Conservation (phyloP, 1,140 invertebrate species). For the Nasonia longicornis region DNA sequence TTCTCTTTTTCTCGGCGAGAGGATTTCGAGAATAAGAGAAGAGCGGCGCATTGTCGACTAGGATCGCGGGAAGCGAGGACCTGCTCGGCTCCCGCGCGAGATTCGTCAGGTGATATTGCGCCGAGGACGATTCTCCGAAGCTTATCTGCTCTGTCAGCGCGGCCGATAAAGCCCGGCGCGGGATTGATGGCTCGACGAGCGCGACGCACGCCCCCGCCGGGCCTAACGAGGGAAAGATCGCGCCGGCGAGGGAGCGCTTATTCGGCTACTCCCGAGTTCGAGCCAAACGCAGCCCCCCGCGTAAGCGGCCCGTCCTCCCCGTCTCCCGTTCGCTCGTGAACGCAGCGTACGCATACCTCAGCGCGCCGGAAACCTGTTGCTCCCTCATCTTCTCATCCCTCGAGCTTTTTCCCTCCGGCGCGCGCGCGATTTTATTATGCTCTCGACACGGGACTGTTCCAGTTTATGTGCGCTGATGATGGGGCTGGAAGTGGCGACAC, state of each 20-base stretch:
- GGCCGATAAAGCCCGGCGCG: neutral
- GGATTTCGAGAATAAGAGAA: conserved; percentile 26
- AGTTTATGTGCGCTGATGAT: neutral
- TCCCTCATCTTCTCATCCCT: neutral
- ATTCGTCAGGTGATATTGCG: neutral
- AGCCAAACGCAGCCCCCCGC: too few relatives aligned
- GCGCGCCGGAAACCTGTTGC: neutral
- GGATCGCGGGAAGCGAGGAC: conserved; percentile 12
- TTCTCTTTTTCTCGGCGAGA: conserved; percentile 15
- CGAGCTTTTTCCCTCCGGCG: conserved; percentile 24
- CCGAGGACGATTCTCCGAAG: neutral
- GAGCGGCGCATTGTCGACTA: conserved; percentile 11
- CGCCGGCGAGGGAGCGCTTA: neutral
- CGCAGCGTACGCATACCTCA: neutral
- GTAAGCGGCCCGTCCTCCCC: neutral
- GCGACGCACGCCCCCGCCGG: too few relatives aligned
- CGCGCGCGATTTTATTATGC: neutral
- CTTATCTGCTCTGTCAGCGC: conserved; percentile 26
- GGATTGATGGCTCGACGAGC: conserved; percentile 6
- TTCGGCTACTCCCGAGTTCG: neutral
- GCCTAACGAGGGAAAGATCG: too few relatives aligned
- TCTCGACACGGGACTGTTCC: neutral
- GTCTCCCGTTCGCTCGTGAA: neutral
- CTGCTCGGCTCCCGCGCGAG: neutral
- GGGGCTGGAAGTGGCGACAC: neutral